These are phyloP conservation scores for Cranoglanis bouderius DNA, from an alignment of 2,113 vertebrate species.

Conservation along the genomic window DNA sequence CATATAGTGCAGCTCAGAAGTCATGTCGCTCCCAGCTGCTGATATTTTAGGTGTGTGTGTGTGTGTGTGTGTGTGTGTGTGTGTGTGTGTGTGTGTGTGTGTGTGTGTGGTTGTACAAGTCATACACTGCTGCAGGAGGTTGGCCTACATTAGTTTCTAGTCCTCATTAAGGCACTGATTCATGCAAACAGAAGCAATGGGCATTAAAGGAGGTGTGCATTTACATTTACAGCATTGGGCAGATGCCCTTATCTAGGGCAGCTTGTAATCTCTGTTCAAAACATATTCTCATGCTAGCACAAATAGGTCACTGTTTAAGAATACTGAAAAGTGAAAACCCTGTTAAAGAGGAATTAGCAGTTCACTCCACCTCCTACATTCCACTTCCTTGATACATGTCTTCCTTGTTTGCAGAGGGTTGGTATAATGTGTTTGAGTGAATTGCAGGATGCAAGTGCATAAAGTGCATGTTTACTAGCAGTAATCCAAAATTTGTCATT, in stretches of 20 bases:
- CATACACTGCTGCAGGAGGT: constrained; percentile 31
- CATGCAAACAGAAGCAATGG: neutral
- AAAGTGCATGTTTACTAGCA: neutral
- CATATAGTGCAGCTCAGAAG: constrained; percentile 19
- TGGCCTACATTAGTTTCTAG: constrained; percentile 10
- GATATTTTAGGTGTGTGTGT: constrained; percentile 18
- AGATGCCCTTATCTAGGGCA: neutral
- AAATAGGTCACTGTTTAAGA: neutral
- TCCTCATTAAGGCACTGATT: constrained; percentile 26
- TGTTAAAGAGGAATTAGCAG: neutral
- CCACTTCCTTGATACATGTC: neutral
- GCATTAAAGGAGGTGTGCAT: neutral
- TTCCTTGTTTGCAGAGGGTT: neutral
- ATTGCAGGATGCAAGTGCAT: neutral
- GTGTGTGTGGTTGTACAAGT: constrained; percentile 13
- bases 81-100: neutral
- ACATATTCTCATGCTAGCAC: neutral
- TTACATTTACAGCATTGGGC: neutral
- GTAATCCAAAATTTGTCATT: too few relatives aligned
- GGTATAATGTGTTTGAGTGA: neutral
- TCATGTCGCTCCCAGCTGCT: constrained; percentile 14
- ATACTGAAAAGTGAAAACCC: neutral
- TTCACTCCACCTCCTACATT: neutral
- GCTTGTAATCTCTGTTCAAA: neutral
- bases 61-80: too few relatives aligned